Percentiles rank a stretch among this genome's conserved stretches.
Evolutionary conservation across 1,140 invertebrate species (phyloP).

Genomic region (Stegodyphus mimosarum): DNA sequence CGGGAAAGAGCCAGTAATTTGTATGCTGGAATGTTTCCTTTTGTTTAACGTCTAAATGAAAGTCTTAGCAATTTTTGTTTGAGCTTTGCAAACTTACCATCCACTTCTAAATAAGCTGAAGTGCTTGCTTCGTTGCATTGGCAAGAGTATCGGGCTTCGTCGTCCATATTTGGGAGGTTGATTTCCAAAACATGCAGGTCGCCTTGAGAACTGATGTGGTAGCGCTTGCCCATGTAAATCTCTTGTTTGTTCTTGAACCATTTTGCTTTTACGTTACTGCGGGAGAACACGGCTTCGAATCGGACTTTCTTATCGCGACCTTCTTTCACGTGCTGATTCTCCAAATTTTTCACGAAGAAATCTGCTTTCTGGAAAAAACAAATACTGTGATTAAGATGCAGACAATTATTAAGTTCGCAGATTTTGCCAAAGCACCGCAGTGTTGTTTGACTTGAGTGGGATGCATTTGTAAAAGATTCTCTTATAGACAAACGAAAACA

Average conservation of each 20-base stretch:
- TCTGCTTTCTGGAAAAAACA: constrained; percentile 83
- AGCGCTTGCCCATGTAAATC: constrained; percentile 90
- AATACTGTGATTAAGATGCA: not conserved
- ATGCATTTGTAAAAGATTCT: too few relatives aligned
- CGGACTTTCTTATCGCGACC: constrained; percentile 95
- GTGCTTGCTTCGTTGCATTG: constrained; percentile 91
- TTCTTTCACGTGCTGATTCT: constrained; percentile 94
- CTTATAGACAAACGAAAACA: too few relatives aligned
- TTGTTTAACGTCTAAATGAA: too few relatives aligned
- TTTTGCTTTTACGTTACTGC: constrained; percentile 89
- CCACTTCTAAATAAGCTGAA: constrained; percentile 93
- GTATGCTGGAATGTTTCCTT: too few relatives aligned
- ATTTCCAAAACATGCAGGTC: constrained; percentile 92
- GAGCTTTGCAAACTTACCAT: constrained; percentile 67
- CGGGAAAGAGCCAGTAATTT: too few relatives aligned
- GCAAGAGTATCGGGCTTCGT: constrained; percentile 96
- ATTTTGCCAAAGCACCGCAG: too few relatives aligned
- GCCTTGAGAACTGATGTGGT: constrained; percentile 92
- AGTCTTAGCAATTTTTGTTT: too few relatives aligned
- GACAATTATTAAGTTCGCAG: not conserved
- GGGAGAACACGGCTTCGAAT: constrained; percentile 91
- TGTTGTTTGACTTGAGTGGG: too few relatives aligned
- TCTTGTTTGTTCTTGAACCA: constrained; percentile 93
- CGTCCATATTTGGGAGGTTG: constrained; percentile 92
- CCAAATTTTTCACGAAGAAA: constrained; percentile 91